Conservation (phyloP, 2,888 invertebrate species). For the Diaprepes abbreviatus region DNA sequence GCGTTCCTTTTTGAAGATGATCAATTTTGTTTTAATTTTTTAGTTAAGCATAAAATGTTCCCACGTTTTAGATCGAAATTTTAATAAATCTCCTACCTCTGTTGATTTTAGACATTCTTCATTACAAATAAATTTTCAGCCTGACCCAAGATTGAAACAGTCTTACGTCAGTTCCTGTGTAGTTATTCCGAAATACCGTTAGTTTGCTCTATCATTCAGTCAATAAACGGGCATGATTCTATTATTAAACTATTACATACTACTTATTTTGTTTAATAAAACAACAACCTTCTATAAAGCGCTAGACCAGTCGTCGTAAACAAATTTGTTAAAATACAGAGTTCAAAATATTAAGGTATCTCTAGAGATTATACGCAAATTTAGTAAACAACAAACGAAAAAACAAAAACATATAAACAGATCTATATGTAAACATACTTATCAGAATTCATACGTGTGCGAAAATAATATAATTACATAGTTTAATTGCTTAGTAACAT, state of each 20-base stretch:
- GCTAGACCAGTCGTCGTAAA: background rate
- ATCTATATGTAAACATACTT: background rate
- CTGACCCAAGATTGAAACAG: background rate
- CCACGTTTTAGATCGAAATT: too few species aligned
- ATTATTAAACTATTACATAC: slow-evolving; percentile 18
- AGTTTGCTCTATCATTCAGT: slow-evolving; percentile 3
- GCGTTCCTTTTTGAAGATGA: too few species aligned
- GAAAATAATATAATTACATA: background rate
- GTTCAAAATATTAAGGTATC: background rate
- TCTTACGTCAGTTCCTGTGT: slow-evolving; percentile 14
- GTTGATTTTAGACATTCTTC: too few species aligned
- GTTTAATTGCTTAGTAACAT: background rate
- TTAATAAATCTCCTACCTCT: too few species aligned
- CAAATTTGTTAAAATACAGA: background rate
- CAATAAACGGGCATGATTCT: slow-evolving; percentile 3
- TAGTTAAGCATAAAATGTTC: too few species aligned
- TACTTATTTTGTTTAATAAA: slow-evolving; percentile 10
- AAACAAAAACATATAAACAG: background rate
- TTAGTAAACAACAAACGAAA: background rate
- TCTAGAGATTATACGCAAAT: background rate
- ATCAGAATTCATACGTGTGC: background rate
- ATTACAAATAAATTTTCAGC: too few species aligned
- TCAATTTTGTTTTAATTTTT: too few species aligned
- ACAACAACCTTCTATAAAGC: slow-evolving; percentile 3
- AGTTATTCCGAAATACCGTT: slow-evolving; percentile 8